These are phyloP conservation scores for Cosmia trapezina DNA, from an alignment of 2,888 invertebrate genomes.

Conservation along the genomic window DNA sequence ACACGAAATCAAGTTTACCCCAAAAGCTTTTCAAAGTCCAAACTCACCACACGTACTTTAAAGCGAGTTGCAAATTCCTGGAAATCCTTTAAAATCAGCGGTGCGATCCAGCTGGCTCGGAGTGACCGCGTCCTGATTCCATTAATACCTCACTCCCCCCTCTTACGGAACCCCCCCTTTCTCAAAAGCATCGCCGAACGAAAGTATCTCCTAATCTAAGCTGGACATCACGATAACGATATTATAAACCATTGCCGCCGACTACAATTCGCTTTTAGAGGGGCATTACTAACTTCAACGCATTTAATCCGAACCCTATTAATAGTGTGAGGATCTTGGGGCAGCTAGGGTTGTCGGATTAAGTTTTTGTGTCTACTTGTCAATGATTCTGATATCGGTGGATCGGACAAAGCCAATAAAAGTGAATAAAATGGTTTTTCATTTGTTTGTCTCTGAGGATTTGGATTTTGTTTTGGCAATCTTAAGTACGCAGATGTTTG, in stretches of 20 bases:
- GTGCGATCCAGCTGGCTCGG: constrained; percentile 73
- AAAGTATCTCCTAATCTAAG: constrained; percentile 85
- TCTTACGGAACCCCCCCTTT: constrained; percentile 67
- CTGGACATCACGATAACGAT: constrained; percentile 85
- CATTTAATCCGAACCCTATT: constrained; percentile 85
- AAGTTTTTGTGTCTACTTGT: constrained; percentile 56
- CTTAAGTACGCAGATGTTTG: constrained; percentile 8
- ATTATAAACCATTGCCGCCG: constrained; percentile 85
- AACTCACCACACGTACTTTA: constrained; percentile 76
- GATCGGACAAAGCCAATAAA: constrained; percentile 65
- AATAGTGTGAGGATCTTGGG: constrained; percentile 74
- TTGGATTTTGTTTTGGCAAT: constrained; percentile 23
- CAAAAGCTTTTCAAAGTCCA: constrained; percentile 76
- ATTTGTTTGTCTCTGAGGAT: constrained; percentile 47
- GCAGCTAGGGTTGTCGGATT: constrained; percentile 64
- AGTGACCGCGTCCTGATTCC: constrained; percentile 83
- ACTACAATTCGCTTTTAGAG: constrained; percentile 88
- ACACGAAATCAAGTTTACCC: constrained; percentile 69
- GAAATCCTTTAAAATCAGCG: constrained; percentile 83
- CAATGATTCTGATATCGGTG: constrained; percentile 70
- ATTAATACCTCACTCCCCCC: constrained; percentile 74
- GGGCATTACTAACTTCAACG: constrained; percentile 83
- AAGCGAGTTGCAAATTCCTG: constrained; percentile 76
- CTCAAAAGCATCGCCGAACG: constrained; percentile 70
- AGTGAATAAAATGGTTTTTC: constrained; percentile 65